Conservation (phyloP, 2,797 vertebrate genomes). For the Centropyge bicolor region DNA sequence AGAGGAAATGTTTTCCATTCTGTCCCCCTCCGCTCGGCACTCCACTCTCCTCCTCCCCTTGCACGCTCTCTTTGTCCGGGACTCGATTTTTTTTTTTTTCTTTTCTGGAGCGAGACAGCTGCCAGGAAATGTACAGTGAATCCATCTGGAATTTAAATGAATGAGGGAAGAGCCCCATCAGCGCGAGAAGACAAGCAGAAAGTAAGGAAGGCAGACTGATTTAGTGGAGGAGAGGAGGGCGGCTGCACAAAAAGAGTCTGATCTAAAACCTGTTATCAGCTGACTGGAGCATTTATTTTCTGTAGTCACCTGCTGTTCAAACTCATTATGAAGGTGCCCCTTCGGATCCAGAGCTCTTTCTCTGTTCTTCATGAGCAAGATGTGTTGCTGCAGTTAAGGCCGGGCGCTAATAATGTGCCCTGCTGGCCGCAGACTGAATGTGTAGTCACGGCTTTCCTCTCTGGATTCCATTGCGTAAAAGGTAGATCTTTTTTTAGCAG, state of each 20-base stretch:
- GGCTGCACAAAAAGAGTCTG: conserved; percentile 6
- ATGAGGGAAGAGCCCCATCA: conserved; percentile 75
- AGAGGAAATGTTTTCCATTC: conserved; percentile 82
- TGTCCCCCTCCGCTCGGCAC: conserved; percentile 58
- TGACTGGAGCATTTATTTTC: conserved; percentile 41
- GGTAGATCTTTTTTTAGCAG: conserved; percentile 63
- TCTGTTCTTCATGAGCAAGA: neutral
- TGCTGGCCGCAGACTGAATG: conserved; percentile 22
- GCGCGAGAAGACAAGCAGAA: conserved; percentile 56
- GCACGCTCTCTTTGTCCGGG: conserved; percentile 76
- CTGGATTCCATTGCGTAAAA: conserved; percentile 57
- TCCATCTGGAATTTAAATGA: conserved; percentile 85
- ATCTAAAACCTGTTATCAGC: conserved; percentile 53
- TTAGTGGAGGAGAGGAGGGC: conserved; percentile 29
- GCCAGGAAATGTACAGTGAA: conserved; percentile 86
- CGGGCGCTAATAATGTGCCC: conserved; percentile 24
- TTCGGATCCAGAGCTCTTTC: conserved; percentile 12
- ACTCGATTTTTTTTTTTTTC: conserved; percentile 32
- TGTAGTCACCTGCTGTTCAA: conserved; percentile 42
- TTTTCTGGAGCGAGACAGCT: conserved; percentile 72
- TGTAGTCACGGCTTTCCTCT: conserved; percentile 45
- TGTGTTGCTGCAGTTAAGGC: conserved; percentile 24
- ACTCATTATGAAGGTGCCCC: conserved; percentile 16
- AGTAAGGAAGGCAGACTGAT: conserved; percentile 57
- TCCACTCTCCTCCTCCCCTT: conserved; percentile 64